These are phyloP conservation scores for Varecia variegata DNA, from an alignment of 2,797 vertebrate species.

Conservation along the genomic window DNA sequence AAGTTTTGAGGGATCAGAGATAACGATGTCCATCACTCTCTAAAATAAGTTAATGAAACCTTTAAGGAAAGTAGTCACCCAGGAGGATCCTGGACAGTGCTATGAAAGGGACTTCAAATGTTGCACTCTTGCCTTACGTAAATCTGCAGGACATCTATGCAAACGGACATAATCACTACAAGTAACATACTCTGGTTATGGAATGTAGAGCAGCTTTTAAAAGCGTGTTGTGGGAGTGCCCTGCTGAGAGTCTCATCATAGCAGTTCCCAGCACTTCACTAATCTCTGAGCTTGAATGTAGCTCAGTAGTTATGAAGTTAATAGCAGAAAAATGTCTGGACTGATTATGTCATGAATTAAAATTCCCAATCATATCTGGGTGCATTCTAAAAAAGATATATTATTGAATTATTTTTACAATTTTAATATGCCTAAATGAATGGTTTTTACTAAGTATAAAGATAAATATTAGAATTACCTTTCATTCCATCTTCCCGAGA, in stretches of 20 bases:
- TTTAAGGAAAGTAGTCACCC: background rate
- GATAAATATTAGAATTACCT: slow-evolving; percentile 44
- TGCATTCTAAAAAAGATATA: background rate
- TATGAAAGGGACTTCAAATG: background rate
- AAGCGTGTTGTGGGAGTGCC: background rate
- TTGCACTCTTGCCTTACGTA: background rate
- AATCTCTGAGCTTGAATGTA: background rate
- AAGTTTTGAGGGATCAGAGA: background rate
- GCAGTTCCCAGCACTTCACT: background rate
- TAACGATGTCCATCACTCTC: background rate
- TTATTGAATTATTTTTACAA: background rate
- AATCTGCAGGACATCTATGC: background rate
- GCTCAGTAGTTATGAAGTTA: background rate
- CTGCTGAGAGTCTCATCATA: background rate
- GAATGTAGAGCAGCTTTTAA: background rate
- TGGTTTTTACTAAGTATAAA: background rate
- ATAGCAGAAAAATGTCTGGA: background rate
- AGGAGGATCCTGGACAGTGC: background rate
- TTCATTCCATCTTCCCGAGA: background rate
- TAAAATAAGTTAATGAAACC: background rate
- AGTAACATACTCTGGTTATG: background rate
- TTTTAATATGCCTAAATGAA: slow-evolving; percentile 6
- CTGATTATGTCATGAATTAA: slow-evolving; percentile 17
- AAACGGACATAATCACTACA: background rate
- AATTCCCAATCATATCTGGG: slow-evolving; percentile 1